A percentile compares a stretch with the other conserved stretches of the same genome.
Conservation (phyloP, 2,888 invertebrate genomes). For the Lamproptera curius region DNA sequence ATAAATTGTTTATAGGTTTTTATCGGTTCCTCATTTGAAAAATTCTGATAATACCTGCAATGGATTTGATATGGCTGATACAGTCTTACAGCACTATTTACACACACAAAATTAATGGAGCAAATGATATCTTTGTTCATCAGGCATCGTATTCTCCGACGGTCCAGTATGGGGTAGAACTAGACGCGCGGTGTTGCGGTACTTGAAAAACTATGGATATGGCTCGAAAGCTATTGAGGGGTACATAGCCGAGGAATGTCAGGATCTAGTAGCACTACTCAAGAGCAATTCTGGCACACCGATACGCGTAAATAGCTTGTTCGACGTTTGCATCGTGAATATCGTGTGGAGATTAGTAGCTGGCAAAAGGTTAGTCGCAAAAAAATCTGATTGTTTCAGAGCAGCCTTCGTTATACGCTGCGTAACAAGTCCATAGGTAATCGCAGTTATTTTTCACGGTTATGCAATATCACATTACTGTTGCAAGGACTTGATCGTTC, state of each 20-base stretch:
- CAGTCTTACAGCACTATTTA: no score
- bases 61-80: no score
- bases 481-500: no score
- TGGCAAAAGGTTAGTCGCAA: conserved; percentile 69
- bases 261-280: conserved; percentile 71
- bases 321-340: conserved; percentile 83
- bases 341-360: conserved; percentile 85
- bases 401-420: neutral
- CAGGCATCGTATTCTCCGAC: conserved; percentile 84
- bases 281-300: conserved; percentile 47
- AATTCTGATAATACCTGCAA: no score
- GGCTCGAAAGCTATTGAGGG: conserved; percentile 80
- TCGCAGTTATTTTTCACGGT: neutral
- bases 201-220: conserved; percentile 81
- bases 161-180: conserved; percentile 81
- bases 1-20: no score
- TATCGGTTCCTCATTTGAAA: no score
- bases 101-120: no score
- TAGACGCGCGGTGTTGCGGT: conserved; percentile 80
- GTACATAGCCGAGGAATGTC: conserved; percentile 79
- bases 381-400: neutral
- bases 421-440: neutral
- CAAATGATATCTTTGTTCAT: no score
- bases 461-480: neutral
- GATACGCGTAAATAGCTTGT: conserved; percentile 73